Conservation (phyloP, 2,113 vertebrate species). For the Rhizomys pruinosus region DNA sequence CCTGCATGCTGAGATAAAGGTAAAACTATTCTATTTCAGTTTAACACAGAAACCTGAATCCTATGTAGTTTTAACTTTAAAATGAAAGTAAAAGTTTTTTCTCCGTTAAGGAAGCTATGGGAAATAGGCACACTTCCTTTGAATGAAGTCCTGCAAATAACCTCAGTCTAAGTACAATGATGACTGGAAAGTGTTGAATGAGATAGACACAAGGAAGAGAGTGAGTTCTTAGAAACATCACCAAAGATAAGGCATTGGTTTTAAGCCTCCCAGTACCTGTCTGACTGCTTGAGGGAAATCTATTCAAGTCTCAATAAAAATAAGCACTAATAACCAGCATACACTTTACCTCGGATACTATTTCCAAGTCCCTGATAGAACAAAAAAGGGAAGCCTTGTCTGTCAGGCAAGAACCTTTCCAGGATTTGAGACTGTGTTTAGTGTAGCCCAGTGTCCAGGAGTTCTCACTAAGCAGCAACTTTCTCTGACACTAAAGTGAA, state of each 20-base stretch:
- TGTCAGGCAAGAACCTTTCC: neutral
- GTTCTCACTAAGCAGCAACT: constrained; percentile 17
- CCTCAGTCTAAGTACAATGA: neutral
- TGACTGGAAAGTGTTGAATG: constrained; percentile 12
- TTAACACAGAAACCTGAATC: neutral
- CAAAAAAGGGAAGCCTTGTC: neutral
- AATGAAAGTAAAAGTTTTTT: constrained; percentile 78
- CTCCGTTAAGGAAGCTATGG: constrained; percentile 41
- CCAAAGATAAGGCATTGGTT: neutral
- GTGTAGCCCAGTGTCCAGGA: neutral
- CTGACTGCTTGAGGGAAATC: neutral
- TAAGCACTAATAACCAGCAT: neutral
- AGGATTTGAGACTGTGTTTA: neutral
- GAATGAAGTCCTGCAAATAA: constrained; percentile 6
- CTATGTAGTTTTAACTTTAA: constrained; percentile 65
- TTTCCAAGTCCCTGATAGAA: neutral
- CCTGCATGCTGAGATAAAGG: neutral
- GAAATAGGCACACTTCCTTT: constrained; percentile 17
- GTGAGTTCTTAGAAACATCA: neutral
- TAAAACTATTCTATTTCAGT: constrained; percentile 6
- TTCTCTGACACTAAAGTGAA: constrained; percentile 19
- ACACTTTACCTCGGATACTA: constrained; percentile 23
- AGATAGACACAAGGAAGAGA: neutral
- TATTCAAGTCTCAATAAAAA: constrained; percentile 30
- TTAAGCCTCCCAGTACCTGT: neutral